phyloP scores from a whole-genome alignment of 2,888 invertebrate genomes.

The Steinernema hermaphroditum region DNA sequence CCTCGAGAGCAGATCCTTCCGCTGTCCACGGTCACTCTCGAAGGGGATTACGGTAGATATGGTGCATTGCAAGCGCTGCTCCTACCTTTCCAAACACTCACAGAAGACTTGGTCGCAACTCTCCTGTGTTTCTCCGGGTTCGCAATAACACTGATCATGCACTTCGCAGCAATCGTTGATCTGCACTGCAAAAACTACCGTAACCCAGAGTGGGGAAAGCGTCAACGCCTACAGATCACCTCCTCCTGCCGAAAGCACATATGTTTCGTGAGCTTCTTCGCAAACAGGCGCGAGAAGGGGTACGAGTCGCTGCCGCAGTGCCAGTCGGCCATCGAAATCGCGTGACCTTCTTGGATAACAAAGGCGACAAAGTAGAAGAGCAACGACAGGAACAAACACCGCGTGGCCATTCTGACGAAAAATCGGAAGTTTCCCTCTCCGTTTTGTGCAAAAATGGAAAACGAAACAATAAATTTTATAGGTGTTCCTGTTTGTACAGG shows the following conservation, averaged over 20 bases:
- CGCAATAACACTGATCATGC: slow-evolving; percentile 1
- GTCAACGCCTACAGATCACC: neutral
- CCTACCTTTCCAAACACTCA: neutral
- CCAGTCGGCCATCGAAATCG: slow-evolving; percentile 11
- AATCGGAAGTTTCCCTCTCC: neutral
- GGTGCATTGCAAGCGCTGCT: too few relatives aligned
- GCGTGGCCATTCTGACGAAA: neutral
- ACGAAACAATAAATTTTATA: neutral
- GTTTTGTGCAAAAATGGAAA: neutral
- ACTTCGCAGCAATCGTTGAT: slow-evolving; percentile 1
- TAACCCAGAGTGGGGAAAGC: neutral
- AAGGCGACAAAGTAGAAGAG: neutral
- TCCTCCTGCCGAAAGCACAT: neutral
- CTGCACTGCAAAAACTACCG: neutral
- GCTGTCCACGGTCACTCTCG: neutral
- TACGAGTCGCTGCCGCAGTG: slow-evolving; percentile 9
- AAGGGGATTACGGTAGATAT: neutral
- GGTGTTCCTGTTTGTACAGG: neutral
- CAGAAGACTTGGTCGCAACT: neutral
- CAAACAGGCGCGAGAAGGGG: slow-evolving; percentile 11
- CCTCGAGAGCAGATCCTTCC: neutral
- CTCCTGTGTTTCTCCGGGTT: neutral
- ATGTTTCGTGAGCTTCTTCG: slow-evolving; percentile 8
- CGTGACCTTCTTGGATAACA: neutral
- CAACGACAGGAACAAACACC: neutral